Conservation (phyloP, 2,113 vertebrate genomes). For the Paracanthobrama guichenoti region DNA sequence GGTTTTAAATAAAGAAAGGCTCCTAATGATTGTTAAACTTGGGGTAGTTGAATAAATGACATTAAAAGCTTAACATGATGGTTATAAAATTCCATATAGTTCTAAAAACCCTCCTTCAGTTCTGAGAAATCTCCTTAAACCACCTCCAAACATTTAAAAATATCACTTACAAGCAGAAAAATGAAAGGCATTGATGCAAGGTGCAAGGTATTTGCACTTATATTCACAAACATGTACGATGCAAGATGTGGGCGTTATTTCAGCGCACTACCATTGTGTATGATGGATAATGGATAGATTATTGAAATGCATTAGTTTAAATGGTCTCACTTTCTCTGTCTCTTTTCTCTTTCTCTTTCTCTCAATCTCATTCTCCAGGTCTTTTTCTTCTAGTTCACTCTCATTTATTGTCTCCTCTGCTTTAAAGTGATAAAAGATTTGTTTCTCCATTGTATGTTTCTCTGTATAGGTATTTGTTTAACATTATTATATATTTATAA, state of each 20-base stretch:
- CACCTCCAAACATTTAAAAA: neutral
- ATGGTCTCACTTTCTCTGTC: slow-evolving; percentile 13
- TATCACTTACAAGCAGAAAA: neutral
- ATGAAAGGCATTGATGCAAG: neutral
- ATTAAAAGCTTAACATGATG: neutral
- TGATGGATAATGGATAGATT: slow-evolving; percentile 31
- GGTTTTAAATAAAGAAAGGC: neutral
- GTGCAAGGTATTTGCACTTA: slow-evolving; percentile 5
- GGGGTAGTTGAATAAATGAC: neutral
- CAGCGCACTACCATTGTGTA: slow-evolving; percentile 3
- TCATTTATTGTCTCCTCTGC: neutral
- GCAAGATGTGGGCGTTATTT: slow-evolving; percentile 15
- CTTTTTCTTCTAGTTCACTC: slow-evolving; percentile 5
- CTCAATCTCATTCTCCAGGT: neutral
- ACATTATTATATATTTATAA: neutral
- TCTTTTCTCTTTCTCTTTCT: slow-evolving; percentile 24
- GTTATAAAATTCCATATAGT: neutral
- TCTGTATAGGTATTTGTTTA: neutral
- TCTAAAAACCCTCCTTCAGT: neutral
- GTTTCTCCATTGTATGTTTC: neutral
- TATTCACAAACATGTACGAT: slow-evolving; percentile 6
- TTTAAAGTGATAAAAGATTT: neutral
- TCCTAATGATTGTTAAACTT: neutral
- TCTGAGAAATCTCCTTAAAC: neutral
- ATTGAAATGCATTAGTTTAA: slow-evolving; percentile 42